Evolutionary conservation across 2,888 invertebrate genomes (phyloP).

Genomic region (Rhingia campestris): DNA sequence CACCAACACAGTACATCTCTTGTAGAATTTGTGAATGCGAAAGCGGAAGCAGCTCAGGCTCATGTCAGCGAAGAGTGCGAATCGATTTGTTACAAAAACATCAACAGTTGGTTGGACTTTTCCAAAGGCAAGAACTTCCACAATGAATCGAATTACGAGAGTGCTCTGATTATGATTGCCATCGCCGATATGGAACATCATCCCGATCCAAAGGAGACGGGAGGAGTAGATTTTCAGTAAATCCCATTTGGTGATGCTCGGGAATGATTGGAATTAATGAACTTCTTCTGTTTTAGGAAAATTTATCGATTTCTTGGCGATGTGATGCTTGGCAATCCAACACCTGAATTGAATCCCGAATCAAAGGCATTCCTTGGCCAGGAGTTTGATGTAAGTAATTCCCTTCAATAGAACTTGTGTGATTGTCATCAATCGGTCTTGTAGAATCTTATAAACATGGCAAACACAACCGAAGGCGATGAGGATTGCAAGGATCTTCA

Average conservation of each 20-base stretch:
- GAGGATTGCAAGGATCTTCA: conserved; percentile 48
- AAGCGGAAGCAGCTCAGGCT: conserved; percentile 74
- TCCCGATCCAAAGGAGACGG: conserved; percentile 71
- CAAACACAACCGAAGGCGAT: conserved; percentile 53
- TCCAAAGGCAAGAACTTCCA: conserved; percentile 75
- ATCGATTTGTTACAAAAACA: conserved; percentile 77
- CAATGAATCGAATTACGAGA: conserved; percentile 77
- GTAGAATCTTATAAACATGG: conserved; percentile 58
- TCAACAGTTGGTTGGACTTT: conserved; percentile 78
- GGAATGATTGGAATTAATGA: background rate
- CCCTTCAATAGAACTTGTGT: too few species aligned
- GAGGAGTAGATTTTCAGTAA: conserved; percentile 72
- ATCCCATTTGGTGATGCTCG: background rate
- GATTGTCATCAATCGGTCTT: background rate
- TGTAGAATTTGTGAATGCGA: conserved; percentile 76
- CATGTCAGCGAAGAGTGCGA: conserved; percentile 78
- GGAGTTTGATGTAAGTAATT: conserved; percentile 78
- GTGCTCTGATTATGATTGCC: conserved; percentile 77
- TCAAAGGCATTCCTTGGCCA: conserved; percentile 77
- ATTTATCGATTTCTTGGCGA: conserved; percentile 79
- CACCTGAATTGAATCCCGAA: conserved; percentile 75
- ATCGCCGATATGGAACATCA: conserved; percentile 77
- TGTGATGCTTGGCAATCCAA: conserved; percentile 79
- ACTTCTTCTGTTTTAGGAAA: conserved; percentile 73
- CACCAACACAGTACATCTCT: background rate